phyloP scores from a whole-genome alignment of 2,888 invertebrate genomes.

The Lapara coniferarum region DNA sequence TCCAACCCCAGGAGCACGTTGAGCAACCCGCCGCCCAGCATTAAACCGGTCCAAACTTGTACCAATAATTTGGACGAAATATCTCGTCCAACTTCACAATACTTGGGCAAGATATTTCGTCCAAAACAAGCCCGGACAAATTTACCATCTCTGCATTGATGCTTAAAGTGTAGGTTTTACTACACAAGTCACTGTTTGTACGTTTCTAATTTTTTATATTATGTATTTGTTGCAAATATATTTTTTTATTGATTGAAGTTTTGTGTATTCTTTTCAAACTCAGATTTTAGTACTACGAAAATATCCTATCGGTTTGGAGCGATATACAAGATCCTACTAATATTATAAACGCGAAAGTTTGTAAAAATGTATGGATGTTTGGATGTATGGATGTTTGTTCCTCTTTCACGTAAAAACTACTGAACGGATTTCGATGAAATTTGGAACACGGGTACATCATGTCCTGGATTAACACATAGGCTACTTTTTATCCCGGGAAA shows the following conservation, averaged over 20 bases:
- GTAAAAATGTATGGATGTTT: too few relatives aligned
- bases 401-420: too few relatives aligned
- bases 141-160: conserved; percentile 29
- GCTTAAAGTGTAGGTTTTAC: conserved; percentile 61
- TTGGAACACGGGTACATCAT: too few relatives aligned
- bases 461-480: too few relatives aligned
- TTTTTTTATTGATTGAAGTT: not conserved
- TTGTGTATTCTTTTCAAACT: not conserved
- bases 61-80: not conserved
- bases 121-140: not conserved
- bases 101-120: not conserved
- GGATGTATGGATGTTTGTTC: too few relatives aligned
- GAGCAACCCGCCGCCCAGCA: conserved; percentile 51
- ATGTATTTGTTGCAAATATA: conserved; percentile 26
- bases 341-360: too few relatives aligned
- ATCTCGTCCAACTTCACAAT: too few relatives aligned
- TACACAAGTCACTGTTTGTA: conserved; percentile 42
- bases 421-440: too few relatives aligned
- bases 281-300: too few relatives aligned
- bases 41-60: conserved; percentile 15
- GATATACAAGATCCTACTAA: too few relatives aligned
- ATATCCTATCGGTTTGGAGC: too few relatives aligned
- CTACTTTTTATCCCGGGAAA: too few relatives aligned
- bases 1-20: conserved; percentile 76
- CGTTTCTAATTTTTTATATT: conserved; percentile 39